Evolutionary conservation across 64 coral and sea anemone species (phyloP).

Genomic region (Stichodactyla helianthus): DNA sequence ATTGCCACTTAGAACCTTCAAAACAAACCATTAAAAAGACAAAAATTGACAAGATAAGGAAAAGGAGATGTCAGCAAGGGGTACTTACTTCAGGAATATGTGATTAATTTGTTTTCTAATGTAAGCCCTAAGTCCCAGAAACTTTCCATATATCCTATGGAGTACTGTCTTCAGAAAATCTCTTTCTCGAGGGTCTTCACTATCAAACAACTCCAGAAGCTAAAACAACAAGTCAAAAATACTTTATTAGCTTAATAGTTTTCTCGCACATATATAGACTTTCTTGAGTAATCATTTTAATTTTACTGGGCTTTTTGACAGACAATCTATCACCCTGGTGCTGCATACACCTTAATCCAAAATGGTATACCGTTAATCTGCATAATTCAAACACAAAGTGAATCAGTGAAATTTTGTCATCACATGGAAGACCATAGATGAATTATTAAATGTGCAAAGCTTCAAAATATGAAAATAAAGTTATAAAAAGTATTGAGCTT

Average conservation of each 20-base stretch:
- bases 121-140: conserved; percentile 93
- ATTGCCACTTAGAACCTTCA: conserved; percentile 1
- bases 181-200: conserved; percentile 95
- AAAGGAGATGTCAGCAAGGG: neutral
- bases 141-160: conserved; percentile 99
- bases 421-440: too few relatives aligned
- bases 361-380: too few relatives aligned
- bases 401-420: too few relatives aligned
- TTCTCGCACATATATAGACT: neutral
- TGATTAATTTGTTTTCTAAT: conserved; percentile 99
- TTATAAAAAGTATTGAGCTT: too few relatives aligned
- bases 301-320: too few relatives aligned
- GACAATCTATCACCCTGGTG: too few relatives aligned
- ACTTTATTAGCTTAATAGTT: neutral
- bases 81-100: conserved; percentile 90
- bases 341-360: too few relatives aligned
- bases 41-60: neutral
- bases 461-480: too few relatives aligned
- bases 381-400: too few relatives aligned
- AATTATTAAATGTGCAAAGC: too few relatives aligned
- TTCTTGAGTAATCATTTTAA: neutral
- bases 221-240: conserved; percentile 21
- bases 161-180: conserved; percentile 99
- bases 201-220: conserved; percentile 97
- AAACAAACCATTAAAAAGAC: neutral